Evolutionary conservation across 2,888 invertebrate species (phyloP), one percentile per base, ranked within the genome.

Genomic region (Ormyrus pomaceus): DNA sequence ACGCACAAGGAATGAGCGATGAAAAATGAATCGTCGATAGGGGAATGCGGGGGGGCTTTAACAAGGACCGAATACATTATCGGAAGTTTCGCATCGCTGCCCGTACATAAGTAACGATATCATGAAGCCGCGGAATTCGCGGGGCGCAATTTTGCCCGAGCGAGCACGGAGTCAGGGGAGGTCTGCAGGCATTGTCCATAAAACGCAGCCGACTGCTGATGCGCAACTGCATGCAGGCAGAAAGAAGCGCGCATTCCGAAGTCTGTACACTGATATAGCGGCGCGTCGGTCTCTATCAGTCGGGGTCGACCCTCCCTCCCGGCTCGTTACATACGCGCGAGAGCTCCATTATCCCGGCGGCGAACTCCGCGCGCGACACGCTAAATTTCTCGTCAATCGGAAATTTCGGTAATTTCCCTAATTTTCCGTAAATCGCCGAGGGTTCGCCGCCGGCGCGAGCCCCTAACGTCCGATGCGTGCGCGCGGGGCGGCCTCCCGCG

Each of bases 51-150:
- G 6, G 5, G 6, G 19, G 53, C n/a, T 34, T 34, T 34, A 56
- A 48, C 46, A 69, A 56, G 56, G 62, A 10, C 2, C 13, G 78
- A 69, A 62, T 73, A 59, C 70, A 79, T 79, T 79, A 79, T 79
- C 70, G 70, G 70, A 70, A 74, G 70, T 75, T 74, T 68, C 70
- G 75, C 70, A 70, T 74, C 71, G 68, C 61, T 71, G 80, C 13
- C 13, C 55, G 66, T 61, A 80, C 80, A 77, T 77, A 76, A 72
- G 80, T 80, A 80, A 79, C 75, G 75, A 66, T 73, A 73, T 78
- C 78, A 68, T 62, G 73, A 66, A 78, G 61, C 72, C 53, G 71
- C 51, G 77, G 71, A 71, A 77, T 71, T 64, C 58, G 53, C 72
- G 51, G 55, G 58, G 65, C 79, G 74, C 70, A 74, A 79, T 79